These are phyloP conservation scores for Syncerus caffer DNA, from an alignment of 2,797 vertebrate species.

Conservation along the genomic window DNA sequence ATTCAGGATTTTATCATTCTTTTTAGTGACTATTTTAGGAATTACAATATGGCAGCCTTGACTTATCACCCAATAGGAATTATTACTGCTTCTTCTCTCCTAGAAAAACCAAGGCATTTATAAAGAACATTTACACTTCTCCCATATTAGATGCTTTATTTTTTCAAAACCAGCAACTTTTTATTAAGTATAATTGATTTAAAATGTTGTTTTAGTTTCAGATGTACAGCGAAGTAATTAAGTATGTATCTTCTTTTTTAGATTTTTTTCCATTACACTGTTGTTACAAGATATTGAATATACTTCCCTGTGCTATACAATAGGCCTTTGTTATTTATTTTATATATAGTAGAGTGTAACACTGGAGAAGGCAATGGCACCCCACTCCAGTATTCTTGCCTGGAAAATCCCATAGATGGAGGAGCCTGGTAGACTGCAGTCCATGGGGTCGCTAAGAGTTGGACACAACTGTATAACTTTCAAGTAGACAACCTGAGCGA, in stretches of 20 bases:
- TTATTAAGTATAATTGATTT: neutral
- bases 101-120: neutral
- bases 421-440: too few relatives aligned
- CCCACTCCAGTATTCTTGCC: too few relatives aligned
- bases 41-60: neutral
- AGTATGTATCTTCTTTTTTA: neutral
- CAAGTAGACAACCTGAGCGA: too few relatives aligned
- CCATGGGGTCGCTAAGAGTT: too few relatives aligned
- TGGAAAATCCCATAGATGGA: too few relatives aligned
- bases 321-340: neutral
- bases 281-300: neutral
- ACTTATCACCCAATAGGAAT: neutral
- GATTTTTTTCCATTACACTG: neutral
- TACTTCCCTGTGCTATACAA: neutral
- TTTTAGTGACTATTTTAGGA: neutral
- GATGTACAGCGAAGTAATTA: neutral
- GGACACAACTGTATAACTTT: too few relatives aligned
- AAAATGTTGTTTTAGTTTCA: neutral
- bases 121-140: neutral
- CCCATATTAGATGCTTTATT: neutral
- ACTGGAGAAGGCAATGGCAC: too few relatives aligned
- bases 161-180: neutral
- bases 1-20: neutral
- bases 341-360: neutral
- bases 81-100: neutral